Conservation (phyloP, 2,797 vertebrate species). For the Oryzias sinensis region DNA sequence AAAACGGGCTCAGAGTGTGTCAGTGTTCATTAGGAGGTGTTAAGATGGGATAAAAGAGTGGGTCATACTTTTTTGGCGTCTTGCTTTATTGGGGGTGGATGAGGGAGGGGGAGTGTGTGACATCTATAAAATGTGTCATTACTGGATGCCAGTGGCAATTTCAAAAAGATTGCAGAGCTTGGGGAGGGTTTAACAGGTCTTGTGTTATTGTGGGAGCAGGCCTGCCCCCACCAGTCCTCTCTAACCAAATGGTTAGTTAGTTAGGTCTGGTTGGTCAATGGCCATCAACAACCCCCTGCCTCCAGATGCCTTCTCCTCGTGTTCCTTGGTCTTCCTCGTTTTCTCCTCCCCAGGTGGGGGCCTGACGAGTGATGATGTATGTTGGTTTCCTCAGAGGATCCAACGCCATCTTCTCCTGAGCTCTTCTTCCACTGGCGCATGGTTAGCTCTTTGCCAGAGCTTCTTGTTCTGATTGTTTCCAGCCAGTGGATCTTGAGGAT, state of each 20-base stretch:
- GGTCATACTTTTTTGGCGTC: slow-evolving; percentile 64
- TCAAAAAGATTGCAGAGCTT: slow-evolving; percentile 65
- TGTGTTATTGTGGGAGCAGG: slow-evolving; percentile 25
- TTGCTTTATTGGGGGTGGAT: slow-evolving; percentile 59
- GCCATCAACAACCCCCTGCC: no score
- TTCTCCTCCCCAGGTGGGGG: no score
- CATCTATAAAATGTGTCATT: slow-evolving; percentile 74
- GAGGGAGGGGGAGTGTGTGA: slow-evolving; percentile 36
- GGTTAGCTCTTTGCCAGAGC: no score
- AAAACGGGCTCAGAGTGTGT: slow-evolving; percentile 32
- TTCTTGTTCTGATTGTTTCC: no score
- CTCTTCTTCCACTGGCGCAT: no score
- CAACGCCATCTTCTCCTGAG: no score
- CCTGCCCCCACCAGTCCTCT: slow-evolving; percentile 27
- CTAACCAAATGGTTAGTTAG: slow-evolving; percentile 32
- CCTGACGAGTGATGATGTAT: no score
- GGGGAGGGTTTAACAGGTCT: slow-evolving; percentile 65
- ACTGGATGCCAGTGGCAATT: slow-evolving; percentile 50
- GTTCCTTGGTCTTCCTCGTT: no score
- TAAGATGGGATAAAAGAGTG: slow-evolving; percentile 62
- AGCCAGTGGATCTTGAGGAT: no score
- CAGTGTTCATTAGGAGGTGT: slow-evolving; percentile 67
- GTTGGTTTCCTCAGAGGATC: no score
- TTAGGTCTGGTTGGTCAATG: no score
- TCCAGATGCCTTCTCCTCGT: no score